Evolutionary conservation across 1,140 invertebrate species (phyloP), one percentile per base, ranked within the genome.

Genomic region (Conopomorpha cramerella): DNA sequence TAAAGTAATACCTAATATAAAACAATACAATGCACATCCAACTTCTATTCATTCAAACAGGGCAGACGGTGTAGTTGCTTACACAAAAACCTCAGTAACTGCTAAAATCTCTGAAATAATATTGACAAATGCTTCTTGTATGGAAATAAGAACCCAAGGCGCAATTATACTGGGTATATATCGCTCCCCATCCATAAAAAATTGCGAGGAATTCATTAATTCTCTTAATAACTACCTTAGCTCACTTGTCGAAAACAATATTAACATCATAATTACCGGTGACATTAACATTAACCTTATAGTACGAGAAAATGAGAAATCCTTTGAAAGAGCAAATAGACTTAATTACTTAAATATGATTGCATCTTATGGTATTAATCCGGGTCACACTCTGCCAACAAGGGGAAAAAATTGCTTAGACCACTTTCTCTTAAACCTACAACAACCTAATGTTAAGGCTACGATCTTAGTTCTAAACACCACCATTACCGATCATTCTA

Each of bases 31-130:
- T 1, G 19, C 37, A 3, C 38, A 27, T 34, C 27, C 17, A 16
- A 42, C 44, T 25, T 39, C 30, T 10, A 35, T 37, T 7, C 34
- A 37, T 16, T 1, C 39, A 13, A 46, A 46, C 15, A 30, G 34
- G 30, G 28, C 26, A 31, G 45, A 47, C 31, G 45, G 45, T 0
- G 41, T 47, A 3, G 41, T 47, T 16, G 32, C 26, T 4, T 43
- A 38, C 17, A 14, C 41, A 2, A 40, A 36, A 32, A 33, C 25
- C 16, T 14, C 13, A 2, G 27, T 19, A 15, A 16, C 19, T 23
- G 16, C 12, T 29, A 35, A 18, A 7, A 13, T 40, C 15, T 30
- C 14, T 1, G 42, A 43, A 40, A 8, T 40, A 23, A 28, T 16
- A 8, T 27, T 43, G 29, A 26, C 27, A 11, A 11, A 44, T 14